Base-by-base conservation (phyloP, 2,888 invertebrate species). In the Eueremaeus valkanovi region DNA sequence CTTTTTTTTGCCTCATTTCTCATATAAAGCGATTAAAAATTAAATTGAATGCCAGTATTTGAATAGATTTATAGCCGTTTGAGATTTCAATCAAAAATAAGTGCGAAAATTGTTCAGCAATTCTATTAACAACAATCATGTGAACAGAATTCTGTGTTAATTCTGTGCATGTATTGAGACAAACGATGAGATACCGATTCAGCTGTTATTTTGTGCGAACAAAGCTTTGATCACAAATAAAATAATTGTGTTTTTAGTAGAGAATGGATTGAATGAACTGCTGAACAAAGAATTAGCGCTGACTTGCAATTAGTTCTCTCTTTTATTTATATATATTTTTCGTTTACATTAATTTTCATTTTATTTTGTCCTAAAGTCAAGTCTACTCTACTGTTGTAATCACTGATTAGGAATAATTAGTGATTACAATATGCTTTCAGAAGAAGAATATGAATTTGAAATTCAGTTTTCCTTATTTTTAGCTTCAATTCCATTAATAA, bases 171-270 rank as follows among this genome's bases (percentile, higher is more conserved):
- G 16, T 18, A 51, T 21, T 51, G 51, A 51, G 6, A 5, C 51
- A 51, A 18, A 51, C 51, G 16, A 51, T n/a, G 51, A 51, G 51
- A 51, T 18, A 51, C 51, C 51, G 51, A n/a, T 51, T 51, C 51
- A 51, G 21, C 21, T 6, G 21, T 51, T 18, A 51, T 51, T 51
- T n/a, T 36, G 11, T 36, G n/a, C 42, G 42, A 42, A 42, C 42
- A 42, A 42, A 42, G 42, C 42, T 11, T 42, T 42, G 8, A 8
- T 36, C 36, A 36, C 36, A 36, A 36, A 5, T 36, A 11, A 36
- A 8, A 36, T 36, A 36, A 36, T 36, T 36, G 36, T 36, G 36
- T 36, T 36, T 36, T 36, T 36, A 36, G 6, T 36, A 8, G 6
- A n/a, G n/a, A 36, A 36, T 36, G 5, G 6, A 36, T 8, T 36